phyloP scores from a whole-genome alignment of 2,797 vertebrate species.

The Scomberomorus guttatus region DNA sequence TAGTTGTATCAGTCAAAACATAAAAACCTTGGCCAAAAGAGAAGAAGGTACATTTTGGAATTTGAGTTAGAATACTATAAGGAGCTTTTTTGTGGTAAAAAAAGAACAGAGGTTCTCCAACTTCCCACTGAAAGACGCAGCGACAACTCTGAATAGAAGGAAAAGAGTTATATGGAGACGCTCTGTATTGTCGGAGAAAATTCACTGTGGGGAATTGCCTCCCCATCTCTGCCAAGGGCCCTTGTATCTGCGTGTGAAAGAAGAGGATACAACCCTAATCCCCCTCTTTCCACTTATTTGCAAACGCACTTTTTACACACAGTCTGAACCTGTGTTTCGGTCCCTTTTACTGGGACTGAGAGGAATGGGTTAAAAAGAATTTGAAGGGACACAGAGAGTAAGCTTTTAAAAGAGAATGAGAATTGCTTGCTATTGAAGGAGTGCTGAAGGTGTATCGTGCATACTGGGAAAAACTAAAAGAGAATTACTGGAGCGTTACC shows the following conservation, averaged over 20 bases:
- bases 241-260: conserved; percentile 36
- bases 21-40: background rate
- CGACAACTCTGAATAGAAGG: conserved; percentile 9
- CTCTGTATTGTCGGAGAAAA: conserved; percentile 47
- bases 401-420: background rate
- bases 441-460: background rate
- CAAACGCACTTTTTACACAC: conserved; percentile 27
- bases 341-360: conserved; percentile 19
- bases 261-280: conserved; percentile 38
- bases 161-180: conserved; percentile 18
- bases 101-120: background rate
- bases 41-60: conserved; percentile 3
- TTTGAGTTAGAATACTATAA: background rate
- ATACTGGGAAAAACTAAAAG: background rate
- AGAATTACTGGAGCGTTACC: too few species aligned
- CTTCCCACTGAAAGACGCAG: conserved; percentile 7
- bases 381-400: background rate
- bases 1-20: conserved; percentile 2
- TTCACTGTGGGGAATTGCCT: conserved; percentile 21
- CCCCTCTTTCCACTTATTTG: conserved; percentile 13
- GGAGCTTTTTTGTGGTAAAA: conserved; percentile 4
- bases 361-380: conserved; percentile 5
- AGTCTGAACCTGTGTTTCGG: conserved; percentile 4
- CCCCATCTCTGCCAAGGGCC: conserved; percentile 30
- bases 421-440: background rate